phyloP scores from a whole-genome alignment of 2,888 invertebrate species.

The Deilephila elpenor region DNA sequence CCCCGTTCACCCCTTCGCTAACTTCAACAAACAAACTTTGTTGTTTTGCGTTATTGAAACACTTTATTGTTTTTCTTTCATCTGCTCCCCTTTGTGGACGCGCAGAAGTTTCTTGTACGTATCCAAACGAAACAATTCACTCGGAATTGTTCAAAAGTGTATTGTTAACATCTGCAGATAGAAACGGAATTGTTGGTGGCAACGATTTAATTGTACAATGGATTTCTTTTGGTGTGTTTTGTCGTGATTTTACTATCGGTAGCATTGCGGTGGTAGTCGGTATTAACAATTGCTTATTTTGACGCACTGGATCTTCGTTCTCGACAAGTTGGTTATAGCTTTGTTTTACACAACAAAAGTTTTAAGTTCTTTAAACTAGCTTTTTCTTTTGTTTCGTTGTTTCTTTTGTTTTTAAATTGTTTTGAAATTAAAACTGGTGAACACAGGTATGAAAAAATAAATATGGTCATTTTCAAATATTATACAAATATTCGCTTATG shows the following conservation, averaged over 20 bases:
- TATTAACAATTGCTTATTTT: slow-evolving; percentile 5
- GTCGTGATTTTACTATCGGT: background rate
- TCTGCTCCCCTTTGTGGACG: slow-evolving; percentile 64
- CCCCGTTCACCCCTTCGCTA: slow-evolving; percentile 55
- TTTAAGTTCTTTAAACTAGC: slow-evolving; percentile 1
- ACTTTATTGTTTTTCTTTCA: slow-evolving; percentile 80
- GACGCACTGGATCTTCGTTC: background rate
- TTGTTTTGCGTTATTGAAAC: slow-evolving; percentile 79
- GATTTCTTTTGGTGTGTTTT: slow-evolving; percentile 18
- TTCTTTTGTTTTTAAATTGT: background rate
- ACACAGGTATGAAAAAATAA: background rate
- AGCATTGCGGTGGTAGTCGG: background rate
- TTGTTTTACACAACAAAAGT: slow-evolving; percentile 3
- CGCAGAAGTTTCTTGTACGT: slow-evolving; percentile 53
- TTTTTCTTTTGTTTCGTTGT: background rate
- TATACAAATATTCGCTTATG: background rate
- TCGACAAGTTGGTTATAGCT: background rate
- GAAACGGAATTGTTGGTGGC: slow-evolving; percentile 11
- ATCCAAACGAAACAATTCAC: slow-evolving; percentile 54
- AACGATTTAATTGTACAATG: slow-evolving; percentile 21
- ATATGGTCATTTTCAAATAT: background rate
- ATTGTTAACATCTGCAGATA: slow-evolving; percentile 29
- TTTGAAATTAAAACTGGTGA: background rate
- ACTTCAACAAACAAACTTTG: slow-evolving; percentile 75
- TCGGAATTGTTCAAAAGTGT: slow-evolving; percentile 38